Base-by-base conservation (phyloP, 2,113 vertebrate genomes). In the Anolis sagrei region DNA sequence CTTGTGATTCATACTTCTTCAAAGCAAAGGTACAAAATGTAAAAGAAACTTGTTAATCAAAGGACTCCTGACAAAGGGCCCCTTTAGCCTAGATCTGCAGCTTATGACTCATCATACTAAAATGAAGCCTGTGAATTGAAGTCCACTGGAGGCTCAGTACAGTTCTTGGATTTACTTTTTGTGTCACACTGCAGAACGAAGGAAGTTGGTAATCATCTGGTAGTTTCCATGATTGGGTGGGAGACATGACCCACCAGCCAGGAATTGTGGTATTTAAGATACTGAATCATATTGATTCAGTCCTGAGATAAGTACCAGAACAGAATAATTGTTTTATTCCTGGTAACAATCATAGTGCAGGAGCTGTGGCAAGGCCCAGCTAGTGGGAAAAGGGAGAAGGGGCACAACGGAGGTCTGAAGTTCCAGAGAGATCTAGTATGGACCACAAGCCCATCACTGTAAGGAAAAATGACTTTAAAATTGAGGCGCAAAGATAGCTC, bases 31-130 rank as follows among this genome's bases (percentile, higher is more conserved):
- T 9, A 27, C 27, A 58, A 32, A 25, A 61, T 2, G 32, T 2
- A n/a, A 58, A 25, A 34, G 73, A 76, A 51, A 58, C 32, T 32
- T 79, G 76, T 79, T 78, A 79, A 72, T 39, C 68, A 79, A 79
- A 85, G 54, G 84, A 79, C 29, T 79, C 44, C 44, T 72, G 72
- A 72, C 34, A 39, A 23, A 54, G 61, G 16, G n/a, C 25, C 58
- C 4, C 27, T 44, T 83, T 75, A n/a, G n/a, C 54, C 29, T 18
- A 48, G 39, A 13, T n/a, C 75, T 77, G 49, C 27, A 61, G 25
- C 32, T 58, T 70, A 62, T 68, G 39, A 76, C 61, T 48, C 64
- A 85, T 32, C 29, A 58, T 23, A 44, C 5, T n/a, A 61, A 44
- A 79, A 79, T 58, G 39, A 18, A 58, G 36, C 19, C 23, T 19